phyloP scores from a whole-genome alignment of 2,797 vertebrate species.

The Parotocinclus haroldoi region DNA sequence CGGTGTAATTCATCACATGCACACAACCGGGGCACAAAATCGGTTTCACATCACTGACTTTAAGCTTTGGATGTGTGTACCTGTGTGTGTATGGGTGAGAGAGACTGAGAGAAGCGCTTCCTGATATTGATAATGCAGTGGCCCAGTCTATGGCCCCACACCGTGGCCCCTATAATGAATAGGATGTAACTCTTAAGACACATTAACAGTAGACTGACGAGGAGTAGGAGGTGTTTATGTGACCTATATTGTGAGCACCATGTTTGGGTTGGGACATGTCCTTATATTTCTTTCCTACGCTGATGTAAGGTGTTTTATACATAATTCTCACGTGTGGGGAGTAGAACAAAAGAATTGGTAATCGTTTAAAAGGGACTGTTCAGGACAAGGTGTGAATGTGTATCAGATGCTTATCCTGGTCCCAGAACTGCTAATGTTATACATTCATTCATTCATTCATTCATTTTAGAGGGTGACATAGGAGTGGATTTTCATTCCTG shows the following conservation, averaged over 20 bases:
- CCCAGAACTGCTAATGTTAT: too few species aligned
- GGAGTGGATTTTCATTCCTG: too few species aligned
- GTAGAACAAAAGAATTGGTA: too few species aligned
- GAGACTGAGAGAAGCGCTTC: too few species aligned
- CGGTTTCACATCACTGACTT: conserved; percentile 26
- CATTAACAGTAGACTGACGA: not conserved
- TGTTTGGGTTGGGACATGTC: not conserved
- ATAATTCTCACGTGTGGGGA: too few species aligned
- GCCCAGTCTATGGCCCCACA: not conserved
- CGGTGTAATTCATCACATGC: conserved; percentile 44
- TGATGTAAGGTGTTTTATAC: too few species aligned
- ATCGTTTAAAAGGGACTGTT: too few species aligned
- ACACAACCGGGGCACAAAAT: conserved; percentile 31
- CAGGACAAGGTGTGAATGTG: too few species aligned
- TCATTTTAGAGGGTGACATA: too few species aligned
- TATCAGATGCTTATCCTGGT: too few species aligned
- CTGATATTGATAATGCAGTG: too few species aligned
- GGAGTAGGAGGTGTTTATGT: not conserved
- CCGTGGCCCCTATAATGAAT: not conserved
- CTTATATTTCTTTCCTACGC: not conserved
- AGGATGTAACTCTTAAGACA: not conserved
- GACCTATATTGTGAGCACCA: not conserved
- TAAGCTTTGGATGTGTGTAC: conserved; percentile 9
- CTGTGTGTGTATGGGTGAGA: conserved; percentile 1
- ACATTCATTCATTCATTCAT: too few species aligned